Evolutionary conservation across 2,797 vertebrate genomes (phyloP).

Genomic region (Coccyzus lansbergi): DNA sequence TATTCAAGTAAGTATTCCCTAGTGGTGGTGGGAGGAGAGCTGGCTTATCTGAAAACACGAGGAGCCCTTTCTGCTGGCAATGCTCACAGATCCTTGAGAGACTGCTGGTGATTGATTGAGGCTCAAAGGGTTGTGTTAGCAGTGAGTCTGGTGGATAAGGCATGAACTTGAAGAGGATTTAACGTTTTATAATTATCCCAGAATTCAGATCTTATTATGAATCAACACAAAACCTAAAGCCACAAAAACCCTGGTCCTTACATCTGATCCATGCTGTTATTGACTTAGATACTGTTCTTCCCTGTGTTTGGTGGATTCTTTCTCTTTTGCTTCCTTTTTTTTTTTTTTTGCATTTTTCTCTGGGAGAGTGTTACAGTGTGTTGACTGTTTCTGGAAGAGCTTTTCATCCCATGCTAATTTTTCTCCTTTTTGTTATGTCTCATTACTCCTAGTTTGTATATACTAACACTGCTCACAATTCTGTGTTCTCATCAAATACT

Average conservation of each 20-base stretch:
- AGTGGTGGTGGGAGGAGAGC: neutral
- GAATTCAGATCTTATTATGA: neutral
- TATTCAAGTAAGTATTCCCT: conserved; percentile 89
- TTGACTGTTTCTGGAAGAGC: neutral
- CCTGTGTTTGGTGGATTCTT: neutral
- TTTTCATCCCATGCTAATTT: neutral
- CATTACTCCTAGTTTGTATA: neutral
- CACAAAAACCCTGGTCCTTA: neutral
- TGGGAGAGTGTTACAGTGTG: neutral
- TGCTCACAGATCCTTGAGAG: neutral
- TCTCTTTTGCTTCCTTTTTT: neutral
- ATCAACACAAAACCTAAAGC: neutral
- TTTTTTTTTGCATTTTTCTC: neutral
- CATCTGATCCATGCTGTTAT: neutral
- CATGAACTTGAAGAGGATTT: neutral
- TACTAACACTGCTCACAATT: neutral
- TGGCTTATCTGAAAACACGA: neutral
- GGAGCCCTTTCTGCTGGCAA: neutral
- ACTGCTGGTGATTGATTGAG: neutral
- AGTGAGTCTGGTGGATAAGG: neutral
- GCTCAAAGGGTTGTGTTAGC: neutral
- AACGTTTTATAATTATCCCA: neutral
- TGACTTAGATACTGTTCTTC: neutral
- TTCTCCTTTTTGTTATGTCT: neutral
- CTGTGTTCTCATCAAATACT: neutral